phyloP scores from a whole-genome alignment of 2,888 invertebrate genomes.

The Matsumyia berberina region DNA sequence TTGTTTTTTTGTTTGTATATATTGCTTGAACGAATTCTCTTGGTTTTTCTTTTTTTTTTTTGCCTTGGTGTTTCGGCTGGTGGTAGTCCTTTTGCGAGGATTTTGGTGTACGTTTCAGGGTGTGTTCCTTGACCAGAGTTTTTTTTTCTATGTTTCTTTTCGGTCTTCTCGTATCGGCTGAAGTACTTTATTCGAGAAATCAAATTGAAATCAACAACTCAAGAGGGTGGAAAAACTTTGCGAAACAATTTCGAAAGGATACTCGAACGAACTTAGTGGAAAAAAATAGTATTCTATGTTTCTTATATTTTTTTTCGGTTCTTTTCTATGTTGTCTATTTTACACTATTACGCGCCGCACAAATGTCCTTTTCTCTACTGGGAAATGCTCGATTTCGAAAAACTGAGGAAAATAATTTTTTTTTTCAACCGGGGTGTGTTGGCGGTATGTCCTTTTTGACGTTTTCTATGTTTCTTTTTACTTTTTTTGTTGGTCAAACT shows the following conservation, averaged over 20 bases:
- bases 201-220: constrained; percentile 58
- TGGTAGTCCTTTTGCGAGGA: constrained; percentile 69
- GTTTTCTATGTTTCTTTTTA: constrained; percentile 25
- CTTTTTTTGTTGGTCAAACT: constrained; percentile 17
- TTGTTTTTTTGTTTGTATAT: constrained; percentile 21
- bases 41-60: constrained; percentile 32
- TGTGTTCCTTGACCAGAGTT: constrained; percentile 54
- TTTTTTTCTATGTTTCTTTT: constrained; percentile 38
- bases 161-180: constrained; percentile 46
- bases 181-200: constrained; percentile 42
- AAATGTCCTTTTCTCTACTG: constrained; percentile 42
- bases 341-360: constrained; percentile 58
- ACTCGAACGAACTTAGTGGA: constrained; percentile 51
- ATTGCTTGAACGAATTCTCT: constrained; percentile 51
- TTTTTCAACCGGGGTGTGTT: constrained; percentile 40
- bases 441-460: constrained; percentile 1
- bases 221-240: constrained; percentile 49
- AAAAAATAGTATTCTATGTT: constrained; percentile 51
- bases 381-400: constrained; percentile 12
- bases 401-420: constrained; percentile 37
- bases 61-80: constrained; percentile 35
- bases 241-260: constrained; percentile 48
- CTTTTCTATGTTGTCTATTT: constrained; percentile 42
- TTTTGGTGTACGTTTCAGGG: constrained; percentile 51
- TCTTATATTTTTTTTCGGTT: neutral